phyloP scores from a whole-genome alignment of 2,113 vertebrate genomes.

The Halichoeres trimaculatus region DNA sequence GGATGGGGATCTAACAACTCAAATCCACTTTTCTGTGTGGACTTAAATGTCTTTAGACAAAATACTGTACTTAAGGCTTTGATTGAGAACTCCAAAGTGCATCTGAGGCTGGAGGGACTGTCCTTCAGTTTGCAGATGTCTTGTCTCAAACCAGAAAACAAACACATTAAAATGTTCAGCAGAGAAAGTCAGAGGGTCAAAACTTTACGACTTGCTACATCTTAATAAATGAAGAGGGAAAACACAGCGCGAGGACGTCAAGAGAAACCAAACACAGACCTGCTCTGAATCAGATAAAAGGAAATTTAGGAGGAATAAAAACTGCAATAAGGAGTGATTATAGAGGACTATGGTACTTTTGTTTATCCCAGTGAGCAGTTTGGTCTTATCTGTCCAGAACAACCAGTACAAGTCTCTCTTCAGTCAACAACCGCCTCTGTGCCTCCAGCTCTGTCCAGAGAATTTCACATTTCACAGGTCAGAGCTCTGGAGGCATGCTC shows the following conservation, averaged over 20 bases:
- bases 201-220: neutral
- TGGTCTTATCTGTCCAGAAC: constrained; percentile 3
- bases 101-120: too few species aligned
- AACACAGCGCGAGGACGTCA: neutral
- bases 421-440: constrained; percentile 42
- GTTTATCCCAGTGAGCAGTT: neutral
- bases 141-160: too few species aligned
- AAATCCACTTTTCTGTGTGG: too few species aligned
- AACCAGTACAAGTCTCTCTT: constrained; percentile 9
- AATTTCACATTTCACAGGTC: constrained; percentile 82
- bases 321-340: constrained; percentile 2
- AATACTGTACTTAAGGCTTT: neutral
- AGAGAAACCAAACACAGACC: neutral
- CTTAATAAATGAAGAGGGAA: neutral
- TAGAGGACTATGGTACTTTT: neutral
- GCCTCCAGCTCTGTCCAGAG: constrained; percentile 62
- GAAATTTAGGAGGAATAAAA: constrained; percentile 17
- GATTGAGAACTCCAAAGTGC: too few species aligned
- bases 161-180: neutral
- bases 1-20: neutral
- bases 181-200: neutral
- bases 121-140: too few species aligned
- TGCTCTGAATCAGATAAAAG: constrained; percentile 6
- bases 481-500: constrained; percentile 76
- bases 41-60: neutral